Evolutionary conservation across 2,888 invertebrate genomes (phyloP), one percentile per base, ranked within the genome.

Genomic region (Rhamnusium bicolor): DNA sequence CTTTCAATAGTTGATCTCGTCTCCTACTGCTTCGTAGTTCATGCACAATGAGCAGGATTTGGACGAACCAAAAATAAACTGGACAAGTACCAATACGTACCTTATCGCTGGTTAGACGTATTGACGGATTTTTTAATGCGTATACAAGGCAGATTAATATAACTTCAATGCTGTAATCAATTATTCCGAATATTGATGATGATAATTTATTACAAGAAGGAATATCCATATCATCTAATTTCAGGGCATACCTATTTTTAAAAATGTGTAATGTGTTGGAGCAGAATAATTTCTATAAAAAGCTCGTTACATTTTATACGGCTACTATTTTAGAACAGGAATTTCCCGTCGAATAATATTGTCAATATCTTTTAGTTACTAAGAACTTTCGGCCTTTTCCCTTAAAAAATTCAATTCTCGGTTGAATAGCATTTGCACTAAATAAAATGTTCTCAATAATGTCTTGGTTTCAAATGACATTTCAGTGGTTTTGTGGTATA

Each of bases 401-500:
- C 5, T 21, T 10, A 0, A 61, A 29, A 46, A 12, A 7, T 19
- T 16, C 16, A 18, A 21, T 21, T 62, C 47, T 32, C 46, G 24
- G 47, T 24, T 21, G n/a, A 47, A 62, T 14, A 62, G 12, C n/a
- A 62, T 47, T 24, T 61, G 32, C 16, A 16, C 27, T 18, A 63
- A 27, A 63, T 27, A 49, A 63, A 51, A 47, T 16, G 18, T 54
- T 54, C 27, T 51, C 24, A 49, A 24, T 49, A 63, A 18, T 58
- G 24, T 47, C 49, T 47, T 47, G 63, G 63, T 53, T 58, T 58
- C 40, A 53, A 32, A 65, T 65, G 65, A 65, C 63, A 53, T 65
- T 29, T 53, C 21, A 53, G 65, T 12, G 65, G 65, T 65, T 65
- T 53, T 53, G 51, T 29, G 65, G 65, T 51, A 29, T 6, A 53